phyloP scores from a whole-genome alignment of 2,113 vertebrate genomes.

The Clarias gariepinus region DNA sequence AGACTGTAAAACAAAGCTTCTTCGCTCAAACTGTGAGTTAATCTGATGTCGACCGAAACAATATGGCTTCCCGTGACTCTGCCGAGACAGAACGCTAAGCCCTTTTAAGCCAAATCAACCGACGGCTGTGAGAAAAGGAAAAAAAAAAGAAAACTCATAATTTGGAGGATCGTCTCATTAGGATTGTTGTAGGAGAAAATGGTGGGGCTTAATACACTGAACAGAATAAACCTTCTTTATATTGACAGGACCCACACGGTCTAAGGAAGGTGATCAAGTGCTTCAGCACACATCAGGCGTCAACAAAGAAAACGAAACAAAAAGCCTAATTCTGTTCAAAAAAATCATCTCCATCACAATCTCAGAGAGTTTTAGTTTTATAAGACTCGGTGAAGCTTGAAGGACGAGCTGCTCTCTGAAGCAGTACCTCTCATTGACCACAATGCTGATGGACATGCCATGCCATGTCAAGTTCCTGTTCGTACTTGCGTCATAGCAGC shows the following conservation, averaged over 20 bases:
- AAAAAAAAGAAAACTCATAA: background rate
- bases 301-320: background rate
- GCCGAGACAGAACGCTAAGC: constrained; percentile 37
- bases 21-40: constrained; percentile 55
- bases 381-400: background rate
- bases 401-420: background rate
- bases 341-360: no score
- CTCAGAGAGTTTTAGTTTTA: no score
- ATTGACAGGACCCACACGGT: background rate
- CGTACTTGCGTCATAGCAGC: no score
- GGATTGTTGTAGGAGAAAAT: background rate
- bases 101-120: background rate
- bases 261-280: background rate
- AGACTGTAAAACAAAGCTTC: constrained; percentile 55
- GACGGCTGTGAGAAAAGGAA: background rate
- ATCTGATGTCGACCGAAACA: constrained; percentile 57
- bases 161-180: no score
- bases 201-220: background rate
- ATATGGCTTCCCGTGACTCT: constrained; percentile 50
- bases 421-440: no score
- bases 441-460: no score
- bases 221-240: background rate
- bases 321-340: background rate
- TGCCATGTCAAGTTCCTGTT: no score
- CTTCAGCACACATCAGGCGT: background rate